Base-by-base conservation (phyloP, 2,797 vertebrate genomes). In the Acanthurus lineatus region DNA sequence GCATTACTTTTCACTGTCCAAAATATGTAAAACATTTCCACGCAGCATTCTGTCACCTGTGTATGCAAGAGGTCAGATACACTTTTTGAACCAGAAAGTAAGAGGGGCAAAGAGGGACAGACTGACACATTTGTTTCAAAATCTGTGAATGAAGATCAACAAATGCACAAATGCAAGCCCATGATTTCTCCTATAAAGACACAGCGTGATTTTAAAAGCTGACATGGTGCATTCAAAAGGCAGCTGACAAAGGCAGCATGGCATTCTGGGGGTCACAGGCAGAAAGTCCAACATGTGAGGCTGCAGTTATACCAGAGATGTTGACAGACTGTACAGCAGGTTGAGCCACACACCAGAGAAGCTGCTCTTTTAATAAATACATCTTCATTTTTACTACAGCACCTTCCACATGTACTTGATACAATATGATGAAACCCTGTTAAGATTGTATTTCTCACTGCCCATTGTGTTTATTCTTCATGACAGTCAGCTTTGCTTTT, bases 241-340 rank as follows among this genome's bases (percentile, higher is more conserved):
- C 79, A 74, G 79, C 66, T 58, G 68, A 60, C 67, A 44, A 66
- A 52, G 74, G 76, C 58, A 74, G 28, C 28, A 32, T 32, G 28
- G 76, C 60, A 51, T 72, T 66, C 20, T 60, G 56, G 59, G 62
- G 45, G 45, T 66, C 51, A 35, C 53, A 66, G 15, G n/a, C 20
- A 40, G 6, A 48, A 48, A 61, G 58, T 40, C 28, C 17, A 54
- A 32, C 19, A 47, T 11, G 40, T 35, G 45, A 47, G 53, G 40
- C 57, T 49, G 56, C 22, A 59, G 52, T 0, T 51, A 8, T 19
- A 61, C 28, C 62, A 66, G 35, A 74, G 44, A 57, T 42, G 19
- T 12, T 38, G n/a, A 73, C 45, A 44, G 54, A 82, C 32, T 64
- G 45, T 53, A 38, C 19, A 52, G 48, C 60, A 51, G 6, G 2